Evolutionary conservation across 2,888 invertebrate species (phyloP).

Genomic region (Unio delphinus): DNA sequence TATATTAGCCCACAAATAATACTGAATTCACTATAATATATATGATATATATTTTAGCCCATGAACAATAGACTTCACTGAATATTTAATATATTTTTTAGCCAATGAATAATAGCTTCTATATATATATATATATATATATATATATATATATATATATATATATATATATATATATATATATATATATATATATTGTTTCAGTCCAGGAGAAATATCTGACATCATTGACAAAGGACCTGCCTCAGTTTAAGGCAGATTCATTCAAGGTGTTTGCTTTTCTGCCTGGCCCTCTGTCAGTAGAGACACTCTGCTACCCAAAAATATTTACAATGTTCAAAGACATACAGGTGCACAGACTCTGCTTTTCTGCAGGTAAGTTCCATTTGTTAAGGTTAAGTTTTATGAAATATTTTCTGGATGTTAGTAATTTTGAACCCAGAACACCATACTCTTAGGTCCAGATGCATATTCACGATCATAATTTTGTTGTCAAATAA

Average conservation of each 20-base stretch:
- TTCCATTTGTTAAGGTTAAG: neutral
- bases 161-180: neutral
- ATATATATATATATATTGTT: neutral
- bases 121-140: no score
- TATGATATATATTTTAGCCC: no score
- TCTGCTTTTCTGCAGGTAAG: constrained; percentile 54
- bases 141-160: constrained; percentile 1
- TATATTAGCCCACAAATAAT: no score
- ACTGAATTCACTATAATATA: no score
- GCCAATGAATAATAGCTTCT: no score
- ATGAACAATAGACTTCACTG: no score
- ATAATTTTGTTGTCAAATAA: no score
- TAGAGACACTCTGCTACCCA: constrained; percentile 41
- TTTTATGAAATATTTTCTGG: neutral
- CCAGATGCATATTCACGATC: no score
- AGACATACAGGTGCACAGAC: constrained; percentile 50
- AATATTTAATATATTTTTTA: no score
- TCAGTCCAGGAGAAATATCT: constrained; percentile 54
- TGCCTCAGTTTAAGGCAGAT: constrained; percentile 13
- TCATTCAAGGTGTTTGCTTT: constrained; percentile 37
- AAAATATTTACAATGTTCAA: constrained; percentile 41
- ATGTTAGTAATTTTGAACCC: neutral
- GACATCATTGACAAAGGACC: neutral
- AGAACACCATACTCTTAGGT: no score
- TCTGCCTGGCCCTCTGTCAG: constrained; percentile 45